These are phyloP conservation scores for Peromyscus attwateri DNA, from an alignment of 2,797 vertebrate species.

Conservation along the genomic window DNA sequence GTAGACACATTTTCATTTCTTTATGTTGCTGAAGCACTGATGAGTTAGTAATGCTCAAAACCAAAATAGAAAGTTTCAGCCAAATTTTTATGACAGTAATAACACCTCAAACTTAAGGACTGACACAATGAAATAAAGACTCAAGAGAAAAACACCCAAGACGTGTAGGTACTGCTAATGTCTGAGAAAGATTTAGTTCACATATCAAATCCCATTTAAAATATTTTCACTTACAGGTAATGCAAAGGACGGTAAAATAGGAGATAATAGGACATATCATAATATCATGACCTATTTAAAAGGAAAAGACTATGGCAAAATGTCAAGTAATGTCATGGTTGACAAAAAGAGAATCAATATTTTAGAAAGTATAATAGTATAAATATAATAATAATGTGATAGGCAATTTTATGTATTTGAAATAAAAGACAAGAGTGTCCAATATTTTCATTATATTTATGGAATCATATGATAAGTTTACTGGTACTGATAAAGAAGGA, in stretches of 20 bases:
- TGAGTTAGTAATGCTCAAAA: background rate
- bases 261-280: background rate
- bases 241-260: background rate
- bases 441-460: background rate
- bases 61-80: background rate
- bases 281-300: background rate
- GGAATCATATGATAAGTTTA: constrained; percentile 34
- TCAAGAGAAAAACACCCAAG: background rate
- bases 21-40: constrained; percentile 15
- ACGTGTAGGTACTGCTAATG: background rate
- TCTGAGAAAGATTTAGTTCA: constrained; percentile 16
- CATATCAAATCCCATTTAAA: constrained; percentile 14
- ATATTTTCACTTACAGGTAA: background rate
- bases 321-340: background rate
- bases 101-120: constrained; percentile 25
- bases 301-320: background rate
- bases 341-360: constrained; percentile 35
- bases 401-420: background rate
- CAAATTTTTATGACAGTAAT: background rate
- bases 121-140: background rate
- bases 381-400: background rate
- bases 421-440: background rate
- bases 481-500: background rate
- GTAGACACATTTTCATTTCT: background rate
- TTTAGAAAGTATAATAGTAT: background rate